Conservation (phyloP, 2,113 vertebrate species). For the Alexandromys fortis region DNA sequence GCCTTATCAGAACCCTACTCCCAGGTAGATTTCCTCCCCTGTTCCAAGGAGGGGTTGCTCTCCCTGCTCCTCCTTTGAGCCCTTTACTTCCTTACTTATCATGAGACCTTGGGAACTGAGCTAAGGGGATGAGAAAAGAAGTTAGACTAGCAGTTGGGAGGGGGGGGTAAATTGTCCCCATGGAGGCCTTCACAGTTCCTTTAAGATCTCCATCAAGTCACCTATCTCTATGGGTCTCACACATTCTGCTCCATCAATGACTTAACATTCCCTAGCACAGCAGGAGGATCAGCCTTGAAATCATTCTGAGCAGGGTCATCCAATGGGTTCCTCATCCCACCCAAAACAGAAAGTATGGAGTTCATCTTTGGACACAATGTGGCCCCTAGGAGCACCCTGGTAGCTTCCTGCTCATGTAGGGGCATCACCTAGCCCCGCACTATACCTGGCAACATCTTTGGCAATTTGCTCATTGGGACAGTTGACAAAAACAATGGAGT, state of each 20-base stretch:
- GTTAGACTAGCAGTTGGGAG: background rate
- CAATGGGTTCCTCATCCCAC: background rate
- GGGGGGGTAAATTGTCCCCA: background rate
- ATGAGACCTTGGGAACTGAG: background rate
- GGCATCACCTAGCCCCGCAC: background rate
- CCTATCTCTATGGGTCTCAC: background rate
- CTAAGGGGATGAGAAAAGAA: background rate
- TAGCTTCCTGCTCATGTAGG: background rate
- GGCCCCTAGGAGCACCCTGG: background rate
- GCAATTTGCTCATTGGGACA: slow-evolving; percentile 92
- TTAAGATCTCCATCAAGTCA: background rate
- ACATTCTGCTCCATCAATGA: background rate
- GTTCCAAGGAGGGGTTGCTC: no score
- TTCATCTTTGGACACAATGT: background rate
- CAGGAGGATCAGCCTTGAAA: background rate
- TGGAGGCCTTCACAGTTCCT: background rate
- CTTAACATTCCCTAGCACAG: background rate
- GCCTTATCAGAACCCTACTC: no score
- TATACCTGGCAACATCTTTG: slow-evolving; percentile 92
- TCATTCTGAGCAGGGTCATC: background rate
- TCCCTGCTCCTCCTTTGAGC: no score
- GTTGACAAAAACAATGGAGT: slow-evolving; percentile 90
- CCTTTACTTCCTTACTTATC: background rate
- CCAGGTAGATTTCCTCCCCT: no score
- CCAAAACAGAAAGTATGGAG: background rate